Conservation (phyloP, 2,888 invertebrate genomes). For the Tetragonula carbonaria region DNA sequence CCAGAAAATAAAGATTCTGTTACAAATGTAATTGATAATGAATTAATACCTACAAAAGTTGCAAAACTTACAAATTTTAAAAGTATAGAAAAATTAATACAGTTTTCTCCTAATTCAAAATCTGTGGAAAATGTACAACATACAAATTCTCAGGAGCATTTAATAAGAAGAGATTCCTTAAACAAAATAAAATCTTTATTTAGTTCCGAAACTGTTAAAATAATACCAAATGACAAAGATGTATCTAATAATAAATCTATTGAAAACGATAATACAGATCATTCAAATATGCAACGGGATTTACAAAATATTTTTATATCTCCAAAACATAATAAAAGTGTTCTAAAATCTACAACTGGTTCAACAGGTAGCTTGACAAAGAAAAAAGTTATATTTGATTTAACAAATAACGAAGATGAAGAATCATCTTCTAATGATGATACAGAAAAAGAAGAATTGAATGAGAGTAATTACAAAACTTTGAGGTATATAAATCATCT, state of each 20-base stretch:
- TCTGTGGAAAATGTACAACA: conserved; percentile 26
- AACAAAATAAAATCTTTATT: conserved; percentile 28
- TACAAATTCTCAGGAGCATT: neutral
- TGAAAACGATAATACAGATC: conserved; percentile 54
- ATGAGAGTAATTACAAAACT: conserved; percentile 85
- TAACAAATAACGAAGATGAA: conserved; percentile 82
- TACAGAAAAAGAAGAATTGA: conserved; percentile 75
- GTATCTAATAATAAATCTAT: neutral
- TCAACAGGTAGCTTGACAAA: conserved; percentile 86
- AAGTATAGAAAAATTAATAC: conserved; percentile 27
- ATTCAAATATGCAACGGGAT: conserved; percentile 57
- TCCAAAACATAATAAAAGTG: conserved; percentile 85
- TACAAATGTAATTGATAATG: neutral
- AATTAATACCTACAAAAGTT: conserved; percentile 3
- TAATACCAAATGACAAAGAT: conserved; percentile 3
- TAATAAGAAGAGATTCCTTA: conserved; percentile 25
- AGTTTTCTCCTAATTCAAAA: conserved; percentile 34
- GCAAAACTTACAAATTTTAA: neutral
- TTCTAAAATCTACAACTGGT: conserved; percentile 86
- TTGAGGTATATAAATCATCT: conserved; percentile 83
- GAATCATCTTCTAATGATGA: conserved; percentile 68
- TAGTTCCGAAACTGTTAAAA: conserved; percentile 13
- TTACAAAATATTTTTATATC: conserved; percentile 65
- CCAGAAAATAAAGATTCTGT: conserved; percentile 1
- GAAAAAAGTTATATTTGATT: conserved; percentile 88